phyloP scores from a whole-genome alignment of 1,140 invertebrate genomes.

The Protaetia brevitarsis region DNA sequence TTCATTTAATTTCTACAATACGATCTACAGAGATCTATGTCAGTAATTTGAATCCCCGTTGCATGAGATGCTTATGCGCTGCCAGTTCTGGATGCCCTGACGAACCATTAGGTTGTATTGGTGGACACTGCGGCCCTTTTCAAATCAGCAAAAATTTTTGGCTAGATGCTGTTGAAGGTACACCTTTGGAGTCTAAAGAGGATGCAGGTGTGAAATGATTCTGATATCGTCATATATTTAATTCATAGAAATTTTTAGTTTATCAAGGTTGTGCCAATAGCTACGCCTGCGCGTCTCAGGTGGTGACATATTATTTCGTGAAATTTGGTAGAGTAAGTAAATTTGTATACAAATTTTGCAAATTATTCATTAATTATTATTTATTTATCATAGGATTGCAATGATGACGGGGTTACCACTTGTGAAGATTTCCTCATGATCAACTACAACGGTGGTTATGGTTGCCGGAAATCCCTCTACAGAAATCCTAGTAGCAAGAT shows the following conservation, averaged over 20 bases:
- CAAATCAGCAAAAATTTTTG: slow-evolving; percentile 43
- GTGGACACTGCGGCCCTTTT: slow-evolving; percentile 39
- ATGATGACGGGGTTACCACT: slow-evolving; percentile 57
- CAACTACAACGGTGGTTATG: slow-evolving; percentile 56
- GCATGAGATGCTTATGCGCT: slow-evolving; percentile 21
- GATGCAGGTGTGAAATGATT: no score
- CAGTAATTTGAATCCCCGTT: slow-evolving; percentile 9
- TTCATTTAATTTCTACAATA: no score
- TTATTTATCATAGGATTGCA: slow-evolving; percentile 59
- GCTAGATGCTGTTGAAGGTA: slow-evolving; percentile 32
- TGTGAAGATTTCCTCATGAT: slow-evolving; percentile 65
- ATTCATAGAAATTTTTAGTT: background rate
- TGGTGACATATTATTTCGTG: background rate
- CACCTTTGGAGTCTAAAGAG: background rate
- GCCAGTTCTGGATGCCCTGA: slow-evolving; percentile 6
- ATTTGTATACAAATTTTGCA: no score
- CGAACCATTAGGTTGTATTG: slow-evolving; percentile 12
- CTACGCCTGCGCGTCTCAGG: background rate
- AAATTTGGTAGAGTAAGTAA: background rate
- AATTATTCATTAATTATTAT: no score
- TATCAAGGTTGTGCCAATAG: background rate
- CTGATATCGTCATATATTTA: no score
- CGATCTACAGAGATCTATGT: slow-evolving; percentile 24
- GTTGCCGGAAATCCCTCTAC: slow-evolving; percentile 46
- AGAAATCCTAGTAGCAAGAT: slow-evolving; percentile 33